Conservation (phyloP, 2,888 invertebrate genomes). For the Leptura quadrifasciata region DNA sequence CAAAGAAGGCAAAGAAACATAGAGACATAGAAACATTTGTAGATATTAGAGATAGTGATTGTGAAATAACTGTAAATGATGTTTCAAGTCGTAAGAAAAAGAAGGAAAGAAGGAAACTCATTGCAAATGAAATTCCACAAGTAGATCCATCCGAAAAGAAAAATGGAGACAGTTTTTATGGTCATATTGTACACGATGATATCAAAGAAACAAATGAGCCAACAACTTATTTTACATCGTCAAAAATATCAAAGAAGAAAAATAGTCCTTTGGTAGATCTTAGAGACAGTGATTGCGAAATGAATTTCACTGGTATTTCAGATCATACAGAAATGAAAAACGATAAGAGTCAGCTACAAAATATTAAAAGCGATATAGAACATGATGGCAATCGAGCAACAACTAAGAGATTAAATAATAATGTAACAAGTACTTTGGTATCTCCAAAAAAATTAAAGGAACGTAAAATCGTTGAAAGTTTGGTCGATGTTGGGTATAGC, state of each 20-base stretch:
- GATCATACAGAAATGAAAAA: no score
- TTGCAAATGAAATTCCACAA: not conserved
- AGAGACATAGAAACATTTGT: not conserved
- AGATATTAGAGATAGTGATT: not conserved
- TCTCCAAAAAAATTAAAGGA: no score
- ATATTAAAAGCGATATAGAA: no score
- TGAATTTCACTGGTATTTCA: not conserved
- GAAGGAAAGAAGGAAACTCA: not conserved
- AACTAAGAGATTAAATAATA: no score
- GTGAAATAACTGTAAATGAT: not conserved
- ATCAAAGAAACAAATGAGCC: no score
- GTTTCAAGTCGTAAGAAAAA: not conserved
- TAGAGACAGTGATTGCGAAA: slow-evolving; percentile 25
- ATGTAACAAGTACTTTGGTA: no score
- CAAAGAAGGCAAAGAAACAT: not conserved
- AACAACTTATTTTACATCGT: not conserved
- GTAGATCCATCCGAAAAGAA: not conserved
- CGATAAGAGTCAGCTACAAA: no score
- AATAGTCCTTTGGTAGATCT: not conserved
- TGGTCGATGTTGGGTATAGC: no score
- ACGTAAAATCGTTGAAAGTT: no score
- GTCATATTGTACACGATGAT: no score
- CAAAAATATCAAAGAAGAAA: not conserved
- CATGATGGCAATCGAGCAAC: no score
- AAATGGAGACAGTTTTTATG: no score